A percentile compares a stretch with the other conserved stretches of the same genome.
Conservation (phyloP, 2,888 invertebrate genomes). For the Caprella mutica region DNA sequence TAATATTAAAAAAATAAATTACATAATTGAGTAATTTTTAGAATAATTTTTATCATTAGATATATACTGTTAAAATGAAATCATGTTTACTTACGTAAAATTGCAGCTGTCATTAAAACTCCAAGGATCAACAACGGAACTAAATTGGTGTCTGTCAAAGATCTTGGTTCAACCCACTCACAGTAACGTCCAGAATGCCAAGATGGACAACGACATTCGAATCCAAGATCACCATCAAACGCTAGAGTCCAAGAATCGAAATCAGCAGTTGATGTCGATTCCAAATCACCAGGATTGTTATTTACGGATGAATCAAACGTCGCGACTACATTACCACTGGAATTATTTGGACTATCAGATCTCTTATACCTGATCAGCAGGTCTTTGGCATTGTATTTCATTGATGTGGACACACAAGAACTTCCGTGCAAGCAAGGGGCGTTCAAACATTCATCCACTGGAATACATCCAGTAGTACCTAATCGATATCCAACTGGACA, state of each 20-base stretch:
- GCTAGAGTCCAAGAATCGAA: not conserved
- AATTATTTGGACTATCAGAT: too few species aligned
- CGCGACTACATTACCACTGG: too few species aligned
- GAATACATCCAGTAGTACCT: constrained; percentile 3
- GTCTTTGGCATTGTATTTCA: too few species aligned
- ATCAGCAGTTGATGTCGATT: not conserved
- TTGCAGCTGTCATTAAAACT: not conserved
- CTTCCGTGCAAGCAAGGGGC: constrained; percentile 19
- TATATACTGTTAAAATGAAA: too few species aligned
- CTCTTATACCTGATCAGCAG: too few species aligned
- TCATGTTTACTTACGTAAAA: constrained; percentile 2
- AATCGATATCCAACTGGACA: constrained; percentile 5
- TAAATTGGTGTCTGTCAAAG: not conserved
- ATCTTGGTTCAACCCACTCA: constrained; percentile 14
- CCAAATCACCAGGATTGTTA: not conserved
- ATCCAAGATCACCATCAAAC: constrained; percentile 10
- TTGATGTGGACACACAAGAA: constrained; percentile 9
- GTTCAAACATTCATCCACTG: constrained; percentile 16
- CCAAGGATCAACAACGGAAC: not conserved
- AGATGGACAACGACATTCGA: constrained; percentile 15
- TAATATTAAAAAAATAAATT: too few species aligned
- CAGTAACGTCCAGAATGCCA: constrained; percentile 16
- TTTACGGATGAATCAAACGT: too few species aligned
- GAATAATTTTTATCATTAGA: too few species aligned
- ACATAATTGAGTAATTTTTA: too few species aligned